Conservation (phyloP, 2,113 vertebrate genomes). For the Nyctereutes procyonoides region DNA sequence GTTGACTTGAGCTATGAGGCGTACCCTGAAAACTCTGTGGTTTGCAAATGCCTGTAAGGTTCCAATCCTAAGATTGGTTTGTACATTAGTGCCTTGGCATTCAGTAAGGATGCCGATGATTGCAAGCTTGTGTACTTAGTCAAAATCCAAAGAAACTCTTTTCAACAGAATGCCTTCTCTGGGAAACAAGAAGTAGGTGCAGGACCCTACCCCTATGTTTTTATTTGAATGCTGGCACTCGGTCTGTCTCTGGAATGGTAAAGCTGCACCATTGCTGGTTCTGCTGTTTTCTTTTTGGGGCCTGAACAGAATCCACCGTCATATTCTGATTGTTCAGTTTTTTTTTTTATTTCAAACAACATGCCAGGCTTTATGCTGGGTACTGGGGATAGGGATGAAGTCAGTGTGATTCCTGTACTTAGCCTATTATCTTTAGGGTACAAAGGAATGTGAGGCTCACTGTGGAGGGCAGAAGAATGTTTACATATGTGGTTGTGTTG, state of each 20-base stretch:
- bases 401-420: neutral
- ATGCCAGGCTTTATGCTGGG: neutral
- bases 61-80: neutral
- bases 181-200: neutral
- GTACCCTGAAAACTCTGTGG: constrained; percentile 53
- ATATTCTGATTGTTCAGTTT: neutral
- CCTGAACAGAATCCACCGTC: neutral
- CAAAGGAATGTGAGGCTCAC: neutral
- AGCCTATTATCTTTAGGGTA: neutral
- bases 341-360: neutral
- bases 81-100: neutral
- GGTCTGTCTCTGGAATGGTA: neutral
- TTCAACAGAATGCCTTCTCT: neutral
- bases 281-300: neutral
- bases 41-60: constrained; percentile 34
- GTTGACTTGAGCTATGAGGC: constrained; percentile 61
- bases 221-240: neutral
- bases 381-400: neutral
- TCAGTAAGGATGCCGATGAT: neutral
- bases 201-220: neutral
- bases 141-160: neutral
- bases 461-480: neutral
- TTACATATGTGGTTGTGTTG: neutral
- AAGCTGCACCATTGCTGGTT: neutral
- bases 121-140: neutral